Base-by-base conservation (phyloP, 2,888 invertebrate genomes). In the Mechanitis messenoides region DNA sequence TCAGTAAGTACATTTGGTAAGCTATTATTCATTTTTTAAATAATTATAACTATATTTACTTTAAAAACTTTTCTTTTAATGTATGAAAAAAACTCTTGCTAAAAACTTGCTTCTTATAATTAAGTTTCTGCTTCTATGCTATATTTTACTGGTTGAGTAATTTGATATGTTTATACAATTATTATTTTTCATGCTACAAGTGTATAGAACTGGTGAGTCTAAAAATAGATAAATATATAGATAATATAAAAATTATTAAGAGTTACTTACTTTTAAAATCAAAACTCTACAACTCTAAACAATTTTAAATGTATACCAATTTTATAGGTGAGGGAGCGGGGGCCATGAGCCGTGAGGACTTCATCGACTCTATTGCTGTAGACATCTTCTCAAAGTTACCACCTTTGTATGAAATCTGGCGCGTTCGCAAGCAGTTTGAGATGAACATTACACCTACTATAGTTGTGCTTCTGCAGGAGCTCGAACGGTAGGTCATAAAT, bases 381-480 rank as follows among this genome's bases (percentile, higher is more conserved):
- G 97, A 97, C 71, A 94, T 98, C 61, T 80, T 97, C 42, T 79
- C 80, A 38, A 95, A 95, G 80, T 89, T 97, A 59, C 97, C 97
- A 0, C 79, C 81, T 11, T 90, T 92, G 67, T 97, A 94, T 80
- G 96, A 97, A 82, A 91, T 97, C 56, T 94, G 94, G 91, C 94
- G 94, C 78, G 93, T 97, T 42, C 92, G 95, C 68, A 95, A 95
- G 79, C 93, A 93, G 76, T 95, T 94, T 77, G 96, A 96, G 74
- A 89, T 95, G 84, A 93, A 92, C 69, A 93, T 97, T 71, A 93
- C 95, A 3, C 97, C 97, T 1, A 94, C 96, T 0, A 93, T 95
- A 0, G 94, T 97, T 20, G 97, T 98, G 1, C 84, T 98, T 57
- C 90, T 97, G 58, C 97, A 98, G 89, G 96, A 98, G 81, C 82